Evolutionary conservation across 2,113 vertebrate species (phyloP).

Genomic region (Ictidomys tridecemlineatus): DNA sequence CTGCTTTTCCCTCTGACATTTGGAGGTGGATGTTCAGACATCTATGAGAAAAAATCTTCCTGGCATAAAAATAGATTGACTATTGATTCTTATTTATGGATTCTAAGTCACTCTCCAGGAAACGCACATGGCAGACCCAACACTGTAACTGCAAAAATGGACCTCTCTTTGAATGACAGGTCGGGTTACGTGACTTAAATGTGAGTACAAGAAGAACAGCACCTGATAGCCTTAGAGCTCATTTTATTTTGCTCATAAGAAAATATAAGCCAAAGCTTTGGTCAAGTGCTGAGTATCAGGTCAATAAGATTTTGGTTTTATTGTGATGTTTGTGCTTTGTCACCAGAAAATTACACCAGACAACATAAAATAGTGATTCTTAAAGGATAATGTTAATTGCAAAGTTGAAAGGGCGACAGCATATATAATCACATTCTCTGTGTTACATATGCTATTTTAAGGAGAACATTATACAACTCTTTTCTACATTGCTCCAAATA

Average conservation of each 20-base stretch:
- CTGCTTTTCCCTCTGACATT: not conserved
- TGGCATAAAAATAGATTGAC: constrained; percentile 35
- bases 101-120: not conserved
- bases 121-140: not conserved
- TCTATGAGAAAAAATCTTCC: constrained; percentile 7
- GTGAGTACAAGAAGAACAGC: not conserved
- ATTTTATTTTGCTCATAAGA: constrained; percentile 52
- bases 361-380: not conserved
- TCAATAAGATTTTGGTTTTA: constrained; percentile 15
- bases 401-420: not conserved
- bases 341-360: constrained; percentile 28
- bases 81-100: constrained; percentile 34
- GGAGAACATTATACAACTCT: not conserved
- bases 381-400: not conserved
- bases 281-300: not conserved
- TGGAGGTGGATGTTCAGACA: not conserved
- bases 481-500: not conserved
- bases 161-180: not conserved
- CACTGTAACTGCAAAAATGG: not conserved
- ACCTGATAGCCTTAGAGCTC: not conserved
- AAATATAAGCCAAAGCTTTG: not conserved
- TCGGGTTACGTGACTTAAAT: not conserved
- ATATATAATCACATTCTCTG: not conserved
- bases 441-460: not conserved
- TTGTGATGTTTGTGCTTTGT: constrained; percentile 25